phyloP scores from a whole-genome alignment of 2,888 invertebrate species.

The Lampropteryx suffumata region DNA sequence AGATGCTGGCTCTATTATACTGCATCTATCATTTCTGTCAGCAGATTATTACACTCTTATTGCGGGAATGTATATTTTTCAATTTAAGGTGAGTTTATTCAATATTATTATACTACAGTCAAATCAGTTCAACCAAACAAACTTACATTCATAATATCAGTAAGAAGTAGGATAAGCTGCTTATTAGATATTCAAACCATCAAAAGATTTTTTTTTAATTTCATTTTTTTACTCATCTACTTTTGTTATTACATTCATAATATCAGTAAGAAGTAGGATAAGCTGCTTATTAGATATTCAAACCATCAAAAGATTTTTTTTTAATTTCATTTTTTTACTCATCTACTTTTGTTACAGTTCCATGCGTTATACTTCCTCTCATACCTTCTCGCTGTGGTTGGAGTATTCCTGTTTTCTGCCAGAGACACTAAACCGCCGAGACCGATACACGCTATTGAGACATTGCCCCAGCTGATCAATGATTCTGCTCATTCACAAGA shows the following conservation, averaged over 20 bases:
- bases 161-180: too few species aligned
- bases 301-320: too few species aligned
- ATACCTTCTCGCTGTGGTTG: constrained; percentile 89
- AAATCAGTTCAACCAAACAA: too few species aligned
- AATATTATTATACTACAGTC: too few species aligned
- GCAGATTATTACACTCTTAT: constrained; percentile 93
- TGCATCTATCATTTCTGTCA: constrained; percentile 91
- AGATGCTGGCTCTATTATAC: constrained; percentile 90
- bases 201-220: too few species aligned
- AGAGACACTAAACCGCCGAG: constrained; percentile 83
- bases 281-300: too few species aligned
- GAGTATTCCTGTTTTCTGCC: constrained; percentile 83
- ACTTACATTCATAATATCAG: too few species aligned
- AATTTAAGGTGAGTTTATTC: constrained; percentile 87
- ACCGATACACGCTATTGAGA: constrained; percentile 38
- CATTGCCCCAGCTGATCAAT: constrained; percentile 45
- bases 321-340: too few species aligned
- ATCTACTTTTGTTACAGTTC: constrained; percentile 86
- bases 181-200: too few species aligned
- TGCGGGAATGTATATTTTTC: constrained; percentile 90
- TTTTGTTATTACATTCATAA: too few species aligned
- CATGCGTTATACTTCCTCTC: constrained; percentile 92
- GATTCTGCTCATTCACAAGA: constrained; percentile 68
- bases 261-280: too few species aligned
- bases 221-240: too few species aligned